Percentiles rank a stretch among this genome's conserved stretches.
Conservation (phyloP, 2,888 invertebrate genomes). For the Cancer borealis region DNA sequence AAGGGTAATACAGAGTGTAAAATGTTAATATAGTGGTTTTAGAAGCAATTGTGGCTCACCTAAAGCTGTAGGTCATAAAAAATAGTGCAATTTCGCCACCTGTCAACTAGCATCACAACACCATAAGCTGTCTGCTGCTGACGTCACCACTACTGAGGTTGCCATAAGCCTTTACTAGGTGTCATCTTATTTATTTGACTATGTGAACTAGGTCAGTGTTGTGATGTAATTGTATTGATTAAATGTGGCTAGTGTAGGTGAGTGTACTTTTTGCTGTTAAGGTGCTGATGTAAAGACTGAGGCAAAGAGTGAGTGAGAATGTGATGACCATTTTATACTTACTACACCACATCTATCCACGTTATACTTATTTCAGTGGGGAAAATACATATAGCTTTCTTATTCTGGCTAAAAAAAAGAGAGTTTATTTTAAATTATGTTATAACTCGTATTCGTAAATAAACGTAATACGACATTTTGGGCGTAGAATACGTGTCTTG, state of each 20-base stretch:
- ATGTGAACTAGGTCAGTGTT: background rate
- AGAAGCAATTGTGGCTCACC: background rate
- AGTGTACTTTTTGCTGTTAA: background rate
- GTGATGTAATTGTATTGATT: background rate
- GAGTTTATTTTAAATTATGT: too few species aligned
- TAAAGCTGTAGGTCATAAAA: constrained; percentile 62
- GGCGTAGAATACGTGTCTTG: too few species aligned
- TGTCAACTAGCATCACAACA: constrained; percentile 69
- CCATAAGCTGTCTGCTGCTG: constrained; percentile 71
- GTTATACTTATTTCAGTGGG: background rate
- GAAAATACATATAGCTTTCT: too few species aligned
- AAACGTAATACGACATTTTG: too few species aligned
- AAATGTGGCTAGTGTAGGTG: background rate
- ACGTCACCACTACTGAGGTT: constrained; percentile 48
- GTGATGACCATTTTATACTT: background rate
- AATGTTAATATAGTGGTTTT: background rate
- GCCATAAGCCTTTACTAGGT: background rate
- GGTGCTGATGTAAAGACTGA: too few species aligned
- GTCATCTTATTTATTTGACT: background rate
- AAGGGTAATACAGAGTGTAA: background rate
- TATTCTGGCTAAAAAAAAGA: too few species aligned
- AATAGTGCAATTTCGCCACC: constrained; percentile 47
- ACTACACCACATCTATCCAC: background rate
- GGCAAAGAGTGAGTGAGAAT: background rate
- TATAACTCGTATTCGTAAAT: too few species aligned